These are phyloP conservation scores for Tursiops truncatus DNA, from an alignment of 2,113 vertebrate genomes.

Conservation along the genomic window DNA sequence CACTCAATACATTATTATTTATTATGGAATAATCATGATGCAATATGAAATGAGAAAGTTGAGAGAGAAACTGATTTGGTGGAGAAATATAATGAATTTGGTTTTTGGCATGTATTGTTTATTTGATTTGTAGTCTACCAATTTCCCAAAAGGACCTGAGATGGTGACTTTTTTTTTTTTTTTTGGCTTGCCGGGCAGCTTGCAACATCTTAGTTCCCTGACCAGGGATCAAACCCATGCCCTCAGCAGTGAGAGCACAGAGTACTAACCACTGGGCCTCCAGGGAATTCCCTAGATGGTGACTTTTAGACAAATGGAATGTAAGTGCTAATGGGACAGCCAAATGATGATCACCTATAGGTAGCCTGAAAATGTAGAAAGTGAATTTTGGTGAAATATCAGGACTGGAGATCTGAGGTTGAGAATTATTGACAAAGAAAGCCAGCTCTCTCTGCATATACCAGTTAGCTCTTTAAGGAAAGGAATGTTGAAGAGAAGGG, in stretches of 20 bases:
- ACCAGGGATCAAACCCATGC: not conserved
- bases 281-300: not conserved
- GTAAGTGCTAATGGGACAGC: not conserved
- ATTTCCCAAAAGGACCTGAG: not conserved
- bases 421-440: not conserved
- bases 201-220: not conserved
- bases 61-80: slow-evolving; percentile 31
- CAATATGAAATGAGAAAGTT: not conserved
- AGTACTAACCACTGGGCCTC: not conserved
- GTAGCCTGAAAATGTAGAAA: not conserved
- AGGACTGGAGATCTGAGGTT: not conserved
- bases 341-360: not conserved
- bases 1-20: not conserved
- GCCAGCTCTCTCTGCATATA: not conserved
- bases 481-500: not conserved
- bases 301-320: slow-evolving; percentile 12
- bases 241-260: not conserved
- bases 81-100: not conserved
- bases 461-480: not conserved
- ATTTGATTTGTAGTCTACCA: not conserved
- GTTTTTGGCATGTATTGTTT: not conserved
- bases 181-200: not conserved
- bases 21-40: slow-evolving; percentile 1
- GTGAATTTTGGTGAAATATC: not conserved
- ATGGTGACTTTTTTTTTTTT: not conserved